Percentiles rank a stretch among this genome's conserved stretches.
Conservation (phyloP, 2,888 invertebrate genomes). For the Adineta ricciae region DNA sequence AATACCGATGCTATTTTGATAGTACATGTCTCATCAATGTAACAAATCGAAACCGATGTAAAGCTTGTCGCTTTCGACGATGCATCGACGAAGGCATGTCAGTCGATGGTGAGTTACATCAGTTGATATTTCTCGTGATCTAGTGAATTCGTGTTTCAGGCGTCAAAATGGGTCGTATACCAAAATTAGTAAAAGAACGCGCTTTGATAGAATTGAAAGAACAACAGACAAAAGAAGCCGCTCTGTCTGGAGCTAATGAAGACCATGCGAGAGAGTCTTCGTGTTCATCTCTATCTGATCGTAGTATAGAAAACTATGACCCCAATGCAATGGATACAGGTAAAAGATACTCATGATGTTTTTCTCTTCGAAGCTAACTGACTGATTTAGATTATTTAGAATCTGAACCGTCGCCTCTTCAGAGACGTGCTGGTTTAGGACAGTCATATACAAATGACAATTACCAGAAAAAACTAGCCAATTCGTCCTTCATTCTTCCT, state of each 20-base stretch:
- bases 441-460: no score
- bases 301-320: background rate
- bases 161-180: conserved; percentile 33
- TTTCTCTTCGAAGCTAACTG: background rate
- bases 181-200: conserved; percentile 28
- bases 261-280: background rate
- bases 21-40: conserved; percentile 23
- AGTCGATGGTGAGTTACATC: conserved; percentile 14
- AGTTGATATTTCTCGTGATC: no score
- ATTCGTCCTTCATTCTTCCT: background rate
- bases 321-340: background rate
- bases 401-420: background rate
- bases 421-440: no score
- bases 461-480: background rate
- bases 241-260: background rate
- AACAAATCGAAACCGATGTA: conserved; percentile 31
- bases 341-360: background rate
- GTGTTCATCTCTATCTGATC: background rate
- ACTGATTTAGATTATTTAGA: background rate
- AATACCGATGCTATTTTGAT: conserved; percentile 30
- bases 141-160: no score
- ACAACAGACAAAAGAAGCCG: background rate
- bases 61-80: conserved; percentile 29
- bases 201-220: conserved; percentile 24
- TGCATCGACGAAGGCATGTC: conserved; percentile 31